These are phyloP conservation scores for Papilio aristodemus DNA, from an alignment of 1,140 invertebrate genomes.

Conservation along the genomic window DNA sequence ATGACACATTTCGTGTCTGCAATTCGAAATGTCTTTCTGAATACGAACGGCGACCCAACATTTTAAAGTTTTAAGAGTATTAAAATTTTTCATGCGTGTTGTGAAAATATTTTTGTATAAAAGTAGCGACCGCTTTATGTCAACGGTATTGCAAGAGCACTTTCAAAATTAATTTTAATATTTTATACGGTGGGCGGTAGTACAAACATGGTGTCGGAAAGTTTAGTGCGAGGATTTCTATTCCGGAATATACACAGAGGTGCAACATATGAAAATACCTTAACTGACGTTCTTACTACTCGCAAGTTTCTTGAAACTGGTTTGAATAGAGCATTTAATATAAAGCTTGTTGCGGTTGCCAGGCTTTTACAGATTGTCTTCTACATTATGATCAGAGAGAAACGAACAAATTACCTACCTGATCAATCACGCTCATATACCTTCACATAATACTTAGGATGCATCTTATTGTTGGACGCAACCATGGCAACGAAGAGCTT, in stretches of 20 bases:
- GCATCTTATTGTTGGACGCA: no score
- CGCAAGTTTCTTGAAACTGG: no score
- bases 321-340: no score
- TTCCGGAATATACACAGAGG: background rate
- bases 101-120: constrained; percentile 13
- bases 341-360: no score
- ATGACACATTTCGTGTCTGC: constrained; percentile 27
- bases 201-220: background rate
- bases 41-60: constrained; percentile 21
- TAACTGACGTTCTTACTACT: background rate
- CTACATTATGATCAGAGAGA: no score
- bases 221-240: background rate
- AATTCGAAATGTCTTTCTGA: constrained; percentile 19
- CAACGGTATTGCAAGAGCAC: constrained; percentile 12
- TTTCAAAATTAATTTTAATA: constrained; percentile 24
- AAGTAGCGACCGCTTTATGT: constrained; percentile 21
- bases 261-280: background rate
- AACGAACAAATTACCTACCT: no score
- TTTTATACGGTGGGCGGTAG: constrained; percentile 4
- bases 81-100: constrained; percentile 24
- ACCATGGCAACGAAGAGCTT: no score
- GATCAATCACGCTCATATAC: no score
- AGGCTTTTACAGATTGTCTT: no score
- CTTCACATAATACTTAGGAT: no score
- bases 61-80: constrained; percentile 24